Percentiles rank a stretch among this genome's conserved stretches.
Conservation (phyloP, 1,140 invertebrate genomes). For the Caenorhabditis brenneri region DNA sequence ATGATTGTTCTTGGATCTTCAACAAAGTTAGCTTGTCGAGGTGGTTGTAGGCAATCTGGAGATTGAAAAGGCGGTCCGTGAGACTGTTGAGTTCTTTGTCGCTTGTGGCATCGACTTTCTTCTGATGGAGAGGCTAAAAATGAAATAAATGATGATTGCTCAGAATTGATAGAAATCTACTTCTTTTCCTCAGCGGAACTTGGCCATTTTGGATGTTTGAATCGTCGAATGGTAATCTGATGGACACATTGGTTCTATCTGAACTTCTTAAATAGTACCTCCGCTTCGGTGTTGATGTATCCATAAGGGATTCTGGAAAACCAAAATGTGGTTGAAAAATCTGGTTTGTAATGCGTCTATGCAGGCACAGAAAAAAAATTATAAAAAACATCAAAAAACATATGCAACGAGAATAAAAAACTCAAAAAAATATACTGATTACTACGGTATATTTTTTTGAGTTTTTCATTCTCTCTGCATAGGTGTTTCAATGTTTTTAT, state of each 20-base stretch:
- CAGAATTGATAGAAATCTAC: neutral
- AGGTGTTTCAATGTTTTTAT: no score
- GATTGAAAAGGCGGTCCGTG: neutral
- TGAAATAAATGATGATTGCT: neutral
- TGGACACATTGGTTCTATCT: neutral
- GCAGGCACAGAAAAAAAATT: no score
- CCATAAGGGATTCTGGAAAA: neutral
- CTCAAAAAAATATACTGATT: no score
- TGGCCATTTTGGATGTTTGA: neutral
- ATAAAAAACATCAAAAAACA: no score
- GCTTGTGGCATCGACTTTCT: neutral
- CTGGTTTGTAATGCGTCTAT: no score
- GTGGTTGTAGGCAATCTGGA: neutral
- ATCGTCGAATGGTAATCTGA: neutral
- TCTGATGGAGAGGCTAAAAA: neutral
- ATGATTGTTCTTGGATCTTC: neutral
- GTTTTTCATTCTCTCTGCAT: no score
- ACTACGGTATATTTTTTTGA: no score
- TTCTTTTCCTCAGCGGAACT: neutral
- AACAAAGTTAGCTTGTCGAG: neutral
- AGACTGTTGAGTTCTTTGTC: slow-evolving; percentile 2
- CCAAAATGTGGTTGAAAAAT: neutral
- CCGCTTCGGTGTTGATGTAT: neutral
- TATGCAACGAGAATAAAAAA: no score
- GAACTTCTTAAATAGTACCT: neutral